Evolutionary conservation across 2,113 vertebrate species (phyloP).

Genomic region (Pantherophis guttatus): DNA sequence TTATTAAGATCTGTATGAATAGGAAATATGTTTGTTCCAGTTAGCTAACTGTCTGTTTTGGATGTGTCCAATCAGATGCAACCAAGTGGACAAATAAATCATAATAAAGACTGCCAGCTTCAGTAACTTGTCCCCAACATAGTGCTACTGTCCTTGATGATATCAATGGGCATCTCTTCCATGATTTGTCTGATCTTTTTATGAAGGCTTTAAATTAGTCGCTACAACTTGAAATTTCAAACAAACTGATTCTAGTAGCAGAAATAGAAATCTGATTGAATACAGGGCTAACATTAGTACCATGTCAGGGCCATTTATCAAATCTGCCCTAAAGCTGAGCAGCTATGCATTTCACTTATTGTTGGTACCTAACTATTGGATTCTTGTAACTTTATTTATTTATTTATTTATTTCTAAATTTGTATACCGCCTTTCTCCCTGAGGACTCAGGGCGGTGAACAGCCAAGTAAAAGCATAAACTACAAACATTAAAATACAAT

Average conservation of each 20-base stretch:
- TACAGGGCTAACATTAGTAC: not conserved
- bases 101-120: not conserved
- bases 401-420: too few species aligned
- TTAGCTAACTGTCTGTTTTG: not conserved
- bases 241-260: not conserved
- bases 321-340: not conserved
- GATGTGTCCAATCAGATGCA: not conserved
- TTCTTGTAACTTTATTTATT: not conserved
- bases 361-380: not conserved
- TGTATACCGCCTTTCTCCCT: too few species aligned
- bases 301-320: not conserved
- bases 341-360: not conserved
- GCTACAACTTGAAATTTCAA: not conserved
- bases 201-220: not conserved
- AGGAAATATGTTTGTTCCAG: not conserved
- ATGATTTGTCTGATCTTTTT: not conserved
- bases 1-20: not conserved
- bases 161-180: not conserved
- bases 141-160: not conserved
- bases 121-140: not conserved
- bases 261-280: not conserved
- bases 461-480: too few species aligned
- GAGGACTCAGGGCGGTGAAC: too few species aligned
- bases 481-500: too few species aligned
- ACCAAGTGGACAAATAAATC: not conserved